Percentiles rank a stretch among this genome's conserved stretches.
Conservation (phyloP, 2,797 vertebrate genomes). For the Coreius guichenoti region DNA sequence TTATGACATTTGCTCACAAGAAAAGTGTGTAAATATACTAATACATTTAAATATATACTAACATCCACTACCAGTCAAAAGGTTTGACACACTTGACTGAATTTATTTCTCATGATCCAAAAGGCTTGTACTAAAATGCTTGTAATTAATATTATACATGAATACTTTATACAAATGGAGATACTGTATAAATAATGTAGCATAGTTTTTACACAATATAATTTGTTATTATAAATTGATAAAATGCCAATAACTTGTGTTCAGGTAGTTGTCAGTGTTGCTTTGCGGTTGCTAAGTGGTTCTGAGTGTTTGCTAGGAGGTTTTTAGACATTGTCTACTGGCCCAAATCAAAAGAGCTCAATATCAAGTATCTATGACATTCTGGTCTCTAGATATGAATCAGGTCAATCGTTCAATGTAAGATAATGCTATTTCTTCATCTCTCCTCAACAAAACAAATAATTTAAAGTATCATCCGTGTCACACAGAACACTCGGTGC, state of each 20-base stretch:
- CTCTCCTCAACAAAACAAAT: not conserved
- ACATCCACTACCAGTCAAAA: not conserved
- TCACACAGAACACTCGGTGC: not conserved
- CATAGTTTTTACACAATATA: not conserved
- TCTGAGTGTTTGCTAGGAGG: no score
- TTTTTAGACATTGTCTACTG: no score
- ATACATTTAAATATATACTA: not conserved
- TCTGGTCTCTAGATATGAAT: not conserved
- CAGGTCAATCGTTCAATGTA: not conserved
- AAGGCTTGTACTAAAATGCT: not conserved
- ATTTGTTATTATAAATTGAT: not conserved
- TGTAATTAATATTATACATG: not conserved
- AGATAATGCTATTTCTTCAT: not conserved
- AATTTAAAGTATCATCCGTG: not conserved
- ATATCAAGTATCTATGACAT: not conserved
- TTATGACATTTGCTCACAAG: not conserved
- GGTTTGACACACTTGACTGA: not conserved
- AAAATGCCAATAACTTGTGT: no score
- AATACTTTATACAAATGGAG: not conserved
- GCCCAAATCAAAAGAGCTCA: no score
- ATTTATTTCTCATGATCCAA: not conserved
- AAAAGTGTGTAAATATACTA: not conserved
- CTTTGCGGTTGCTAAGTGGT: no score
- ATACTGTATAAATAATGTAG: not conserved
- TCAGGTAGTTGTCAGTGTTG: no score